phyloP scores from a whole-genome alignment of 2,113 vertebrate species.

The Cisticola juncidis region DNA sequence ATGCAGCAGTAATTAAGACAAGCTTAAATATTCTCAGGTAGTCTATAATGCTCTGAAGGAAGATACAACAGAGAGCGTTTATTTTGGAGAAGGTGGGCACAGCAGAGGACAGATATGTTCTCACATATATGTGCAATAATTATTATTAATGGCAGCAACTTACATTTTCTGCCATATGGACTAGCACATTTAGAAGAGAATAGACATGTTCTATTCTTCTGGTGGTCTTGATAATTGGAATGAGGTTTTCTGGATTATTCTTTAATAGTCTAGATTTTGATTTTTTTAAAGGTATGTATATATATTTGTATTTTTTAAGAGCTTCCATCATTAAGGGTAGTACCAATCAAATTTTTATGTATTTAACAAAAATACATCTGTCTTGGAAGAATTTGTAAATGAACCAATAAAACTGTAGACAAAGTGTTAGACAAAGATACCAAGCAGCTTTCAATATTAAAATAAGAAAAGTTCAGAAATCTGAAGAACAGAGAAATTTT shows the following conservation, averaged over 20 bases:
- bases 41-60: neutral
- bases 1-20: neutral
- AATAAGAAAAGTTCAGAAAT: neutral
- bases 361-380: neutral
- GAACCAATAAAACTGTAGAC: neutral
- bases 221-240: neutral
- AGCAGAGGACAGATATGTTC: neutral
- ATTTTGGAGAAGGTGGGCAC: neutral
- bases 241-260: neutral
- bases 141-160: neutral
- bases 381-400: neutral
- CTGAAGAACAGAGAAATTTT: neutral
- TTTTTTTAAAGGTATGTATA: rapidly evolving
- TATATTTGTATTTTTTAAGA: neutral
- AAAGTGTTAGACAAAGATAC: neutral
- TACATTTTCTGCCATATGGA: neutral
- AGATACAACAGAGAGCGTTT: neutral
- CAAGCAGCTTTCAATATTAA: neutral
- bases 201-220: neutral
- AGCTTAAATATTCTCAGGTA: neutral
- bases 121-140: neutral
- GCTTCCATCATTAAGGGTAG: neutral
- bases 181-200: neutral
- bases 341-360: neutral
- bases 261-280: neutral